Base-by-base conservation (phyloP, 2,797 vertebrate species). In the Numenius phaeopus region DNA sequence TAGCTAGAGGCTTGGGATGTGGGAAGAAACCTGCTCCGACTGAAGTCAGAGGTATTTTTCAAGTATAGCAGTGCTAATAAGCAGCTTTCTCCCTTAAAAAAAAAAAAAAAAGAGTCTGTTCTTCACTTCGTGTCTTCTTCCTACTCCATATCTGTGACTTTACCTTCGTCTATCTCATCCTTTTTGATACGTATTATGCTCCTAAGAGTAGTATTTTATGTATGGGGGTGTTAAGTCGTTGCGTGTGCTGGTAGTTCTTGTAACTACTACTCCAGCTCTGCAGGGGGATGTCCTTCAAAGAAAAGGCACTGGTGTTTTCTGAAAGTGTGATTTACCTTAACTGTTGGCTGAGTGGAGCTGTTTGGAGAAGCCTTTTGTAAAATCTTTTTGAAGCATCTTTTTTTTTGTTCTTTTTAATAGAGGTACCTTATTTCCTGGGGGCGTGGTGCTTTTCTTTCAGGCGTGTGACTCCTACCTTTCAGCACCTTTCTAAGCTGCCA, bases 361-460 rank as follows among this genome's bases (percentile, higher is more conserved):
- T 57, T 80, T 67, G 59, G 87, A 89, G 87, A 87, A 70, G n/a
- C 10, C 18, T 86, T 85, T 80, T 75, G 82, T 54, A 87, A 94
- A 94, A 86, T 86, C 18, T 13, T 90, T 78, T 78, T 61, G 58
- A 93, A 87, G 19, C 15, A 40, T n/a, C 30, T 79, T 69, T 49
- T 59, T 83, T 55, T 40, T 50, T 50, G 19, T 54, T 34, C 14
- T 72, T 94, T 85, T 66, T 47, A 42, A 58, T 26, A 76, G 85
- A 71, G 7, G 14, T 75, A 15, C 2, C 1, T 24, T 49, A 57
- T 86, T 85, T 88, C 22, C 37, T 11, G 32, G 12, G 19, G 11
- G 17, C 49, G 64, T 52, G 44, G 52, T 72, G 39, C 14, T 9
- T 4, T 58, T 75, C 71, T 86, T 57, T 79, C 83, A 88, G 79